A percentile compares a stretch with the other conserved stretches of the same genome.
Evolutionary conservation across 2,113 vertebrate genomes (phyloP).

Genomic region (Eidolon helvum): DNA sequence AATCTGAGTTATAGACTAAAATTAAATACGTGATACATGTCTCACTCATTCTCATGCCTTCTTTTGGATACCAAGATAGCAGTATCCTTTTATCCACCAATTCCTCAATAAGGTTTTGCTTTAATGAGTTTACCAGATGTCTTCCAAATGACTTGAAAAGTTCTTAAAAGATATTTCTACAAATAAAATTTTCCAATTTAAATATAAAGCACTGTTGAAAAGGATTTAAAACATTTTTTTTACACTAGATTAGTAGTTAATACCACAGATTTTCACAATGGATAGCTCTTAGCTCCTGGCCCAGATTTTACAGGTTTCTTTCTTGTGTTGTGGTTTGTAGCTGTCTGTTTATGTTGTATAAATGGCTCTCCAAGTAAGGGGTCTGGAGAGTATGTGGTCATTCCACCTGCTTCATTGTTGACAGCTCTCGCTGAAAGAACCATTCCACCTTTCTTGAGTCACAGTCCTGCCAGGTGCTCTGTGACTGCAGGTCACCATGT

Average conservation of each 20-base stretch:
- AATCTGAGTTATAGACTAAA: not conserved
- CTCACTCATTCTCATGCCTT: not conserved
- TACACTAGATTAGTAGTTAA: not conserved
- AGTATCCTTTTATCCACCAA: not conserved
- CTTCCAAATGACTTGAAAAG: not conserved
- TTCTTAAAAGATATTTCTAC: not conserved
- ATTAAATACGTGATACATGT: not conserved
- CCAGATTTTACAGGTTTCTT: not conserved
- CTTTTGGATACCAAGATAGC: not conserved
- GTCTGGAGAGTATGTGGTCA: not conserved
- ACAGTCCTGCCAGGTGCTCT: not conserved
- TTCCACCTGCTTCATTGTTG: not conserved
- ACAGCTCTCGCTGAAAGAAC: not conserved
- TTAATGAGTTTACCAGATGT: not conserved
- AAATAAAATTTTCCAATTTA: not conserved
- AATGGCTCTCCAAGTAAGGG: not conserved
- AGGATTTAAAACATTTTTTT: not conserved
- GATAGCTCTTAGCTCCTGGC: not conserved
- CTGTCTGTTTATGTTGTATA: not conserved
- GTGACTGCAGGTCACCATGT: not conserved
- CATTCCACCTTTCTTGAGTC: not conserved
- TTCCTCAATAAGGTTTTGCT: not conserved
- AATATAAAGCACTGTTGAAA: not conserved
- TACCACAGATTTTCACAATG: not conserved
- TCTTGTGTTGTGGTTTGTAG: not conserved